These are phyloP conservation scores for Drosophila ercepeae DNA, from an alignment of 1,140 invertebrate species.

Conservation along the genomic window DNA sequence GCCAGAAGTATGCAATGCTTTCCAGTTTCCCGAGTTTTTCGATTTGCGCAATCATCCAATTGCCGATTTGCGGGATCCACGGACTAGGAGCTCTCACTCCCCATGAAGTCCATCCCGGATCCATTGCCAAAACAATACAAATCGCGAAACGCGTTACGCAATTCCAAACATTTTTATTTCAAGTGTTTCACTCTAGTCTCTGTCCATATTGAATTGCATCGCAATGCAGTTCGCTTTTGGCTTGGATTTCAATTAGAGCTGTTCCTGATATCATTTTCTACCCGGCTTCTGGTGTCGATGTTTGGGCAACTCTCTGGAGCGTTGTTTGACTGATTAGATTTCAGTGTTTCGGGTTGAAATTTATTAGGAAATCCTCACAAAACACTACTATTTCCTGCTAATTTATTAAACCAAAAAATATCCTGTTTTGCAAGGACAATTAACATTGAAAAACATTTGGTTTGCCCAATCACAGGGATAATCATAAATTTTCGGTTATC, in stretches of 20 bases:
- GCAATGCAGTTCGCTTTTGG: conserved; percentile 18
- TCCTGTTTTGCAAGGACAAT: too few species aligned
- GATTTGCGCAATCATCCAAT: conserved; percentile 70
- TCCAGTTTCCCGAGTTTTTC: conserved; percentile 41
- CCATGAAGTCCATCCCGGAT: neutral
- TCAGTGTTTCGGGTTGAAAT: neutral
- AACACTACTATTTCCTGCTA: neutral
- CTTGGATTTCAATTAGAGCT: conserved; percentile 32
- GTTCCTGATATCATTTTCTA: conserved; percentile 27
- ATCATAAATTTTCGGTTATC: conserved; percentile 46
- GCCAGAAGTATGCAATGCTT: conserved; percentile 71
- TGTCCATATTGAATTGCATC: conserved; percentile 27
- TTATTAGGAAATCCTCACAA: neutral
- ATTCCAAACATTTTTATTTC: conserved; percentile 55
- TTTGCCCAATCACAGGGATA: conserved; percentile 21
- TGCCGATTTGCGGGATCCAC: conserved; percentile 56
- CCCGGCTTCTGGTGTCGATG: conserved; percentile 13
- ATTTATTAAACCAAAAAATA: neutral
- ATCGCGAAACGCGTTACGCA: conserved; percentile 34
- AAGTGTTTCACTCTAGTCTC: conserved; percentile 16
- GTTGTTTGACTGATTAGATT: conserved; percentile 19
- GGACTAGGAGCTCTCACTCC: neutral
- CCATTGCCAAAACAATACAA: conserved; percentile 19
- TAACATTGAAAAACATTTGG: conserved; percentile 3
- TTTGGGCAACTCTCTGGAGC: conserved; percentile 3